phyloP scores from a whole-genome alignment of 2,113 vertebrate genomes.

The Callopanchax toddi region DNA sequence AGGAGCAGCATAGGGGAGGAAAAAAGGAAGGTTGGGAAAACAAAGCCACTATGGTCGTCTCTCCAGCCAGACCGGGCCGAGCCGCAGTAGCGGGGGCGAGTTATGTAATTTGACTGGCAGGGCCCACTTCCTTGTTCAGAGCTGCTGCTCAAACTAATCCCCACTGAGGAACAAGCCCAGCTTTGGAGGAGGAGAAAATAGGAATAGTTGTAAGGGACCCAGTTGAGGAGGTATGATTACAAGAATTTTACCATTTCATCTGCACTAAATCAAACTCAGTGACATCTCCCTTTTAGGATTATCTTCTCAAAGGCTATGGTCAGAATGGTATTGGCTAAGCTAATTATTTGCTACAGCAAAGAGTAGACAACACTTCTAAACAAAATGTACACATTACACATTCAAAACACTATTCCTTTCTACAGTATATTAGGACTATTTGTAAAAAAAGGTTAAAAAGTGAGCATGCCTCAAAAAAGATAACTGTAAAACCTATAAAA shows the following conservation, averaged over 20 bases:
- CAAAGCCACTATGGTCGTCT: constrained; percentile 84
- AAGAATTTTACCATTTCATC: constrained; percentile 67
- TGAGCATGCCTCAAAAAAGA: background rate
- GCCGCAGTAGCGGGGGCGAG: constrained; percentile 69
- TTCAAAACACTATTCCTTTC: no score
- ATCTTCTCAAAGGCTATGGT: constrained; percentile 39
- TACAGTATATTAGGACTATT: background rate
- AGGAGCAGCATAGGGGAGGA: constrained; percentile 56
- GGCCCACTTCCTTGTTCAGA: constrained; percentile 76
- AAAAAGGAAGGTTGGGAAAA: constrained; percentile 75
- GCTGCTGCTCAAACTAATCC: constrained; percentile 77
- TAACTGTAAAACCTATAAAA: no score
- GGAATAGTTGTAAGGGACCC: constrained; percentile 49
- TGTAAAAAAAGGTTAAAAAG: background rate
- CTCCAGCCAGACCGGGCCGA: constrained; percentile 76
- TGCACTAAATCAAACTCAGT: constrained; percentile 39
- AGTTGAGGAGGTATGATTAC: constrained; percentile 55
- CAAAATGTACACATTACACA: background rate
- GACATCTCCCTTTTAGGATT: constrained; percentile 30
- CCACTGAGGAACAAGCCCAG: constrained; percentile 70
- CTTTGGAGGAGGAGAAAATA: constrained; percentile 54
- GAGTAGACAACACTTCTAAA: background rate
- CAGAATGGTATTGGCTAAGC: constrained; percentile 33
- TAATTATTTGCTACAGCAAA: constrained; percentile 8
- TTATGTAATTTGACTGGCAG: constrained; percentile 86